Base-by-base conservation (phyloP, 1,140 invertebrate species). In the Procambarus clarkii region DNA sequence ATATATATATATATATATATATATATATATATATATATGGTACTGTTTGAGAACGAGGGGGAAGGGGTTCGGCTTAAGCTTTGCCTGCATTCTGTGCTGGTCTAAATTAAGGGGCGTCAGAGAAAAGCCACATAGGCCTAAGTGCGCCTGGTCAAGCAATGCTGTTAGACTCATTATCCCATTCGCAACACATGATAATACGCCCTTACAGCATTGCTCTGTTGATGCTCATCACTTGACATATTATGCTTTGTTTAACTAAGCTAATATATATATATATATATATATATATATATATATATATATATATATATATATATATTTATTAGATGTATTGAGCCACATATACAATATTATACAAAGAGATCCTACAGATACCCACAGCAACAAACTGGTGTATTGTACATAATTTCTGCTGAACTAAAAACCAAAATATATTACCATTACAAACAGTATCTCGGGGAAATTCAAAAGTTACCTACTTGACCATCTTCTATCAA, bases 311-410 rank as follows among this genome's bases (percentile, higher is more conserved):
- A 54, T 54, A 54, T 54, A 54, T 54, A 54, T 78, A 77, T 80
- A 71, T 84, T 45, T 90, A 60, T 83, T 34, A 34, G 77, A 84
- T 90, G 88, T 90, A 83, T 90, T 90, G 88, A 90, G 88, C 88
- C 88, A 90, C 88, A 90, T 90, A 90, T 90, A 90, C 88, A 90
- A 84, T 90, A 90, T 90, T 83, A 84, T 90, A 90, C 88, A 90
- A 84, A 83, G 81, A 84, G 81, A 84, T 84, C 71, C 88, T 90
- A 90, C 80, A 69, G 69, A 85, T 71, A 85, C 60, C 48, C 83
- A 86, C 74, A 34, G 46, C 74, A 86, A 86, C 44, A 86, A 45
- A 79, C 71, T 86, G 48, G 85, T 77, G 74, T 86, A 77, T 86
- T 86, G 85, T 86, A 86, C 85, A 86, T 54, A 78, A 54, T 79